Evolutionary conservation across 2,113 vertebrate species (phyloP).

Genomic region (Siphamia tubifer): DNA sequence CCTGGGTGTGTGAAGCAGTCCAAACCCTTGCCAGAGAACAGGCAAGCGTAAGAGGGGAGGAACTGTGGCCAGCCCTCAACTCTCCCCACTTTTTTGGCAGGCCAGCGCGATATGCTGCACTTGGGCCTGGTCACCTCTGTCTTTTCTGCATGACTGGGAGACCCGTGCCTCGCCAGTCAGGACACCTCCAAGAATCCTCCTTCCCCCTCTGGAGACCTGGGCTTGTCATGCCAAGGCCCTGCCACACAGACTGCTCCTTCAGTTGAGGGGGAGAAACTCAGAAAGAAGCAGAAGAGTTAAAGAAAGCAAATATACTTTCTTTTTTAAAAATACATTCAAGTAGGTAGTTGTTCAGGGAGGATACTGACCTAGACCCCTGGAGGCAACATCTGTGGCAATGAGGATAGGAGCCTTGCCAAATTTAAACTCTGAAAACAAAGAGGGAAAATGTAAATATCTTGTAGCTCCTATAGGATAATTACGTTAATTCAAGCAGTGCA

Average conservation of each 20-base stretch:
- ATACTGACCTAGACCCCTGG: slow-evolving; percentile 98
- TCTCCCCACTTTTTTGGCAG: slow-evolving; percentile 87
- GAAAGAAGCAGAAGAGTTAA: slow-evolving; percentile 97
- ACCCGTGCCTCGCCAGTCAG: slow-evolving; percentile 96
- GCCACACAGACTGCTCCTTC: slow-evolving; percentile 99
- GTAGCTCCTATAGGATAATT: fast-evolving
- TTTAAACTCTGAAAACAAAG: slow-evolving; percentile 89
- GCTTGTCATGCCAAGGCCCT: slow-evolving; percentile 99
- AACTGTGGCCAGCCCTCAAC: slow-evolving; percentile 84
- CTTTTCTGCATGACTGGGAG: slow-evolving; percentile 90
- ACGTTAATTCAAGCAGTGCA: fast-evolving
- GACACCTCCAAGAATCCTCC: slow-evolving; percentile 98
- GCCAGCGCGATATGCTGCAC: slow-evolving; percentile 90
- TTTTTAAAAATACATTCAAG: slow-evolving; percentile 75
- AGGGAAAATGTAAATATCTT: neutral
- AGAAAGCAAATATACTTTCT: slow-evolving; percentile 98
- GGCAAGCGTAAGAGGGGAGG: slow-evolving; percentile 73
- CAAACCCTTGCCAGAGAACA: slow-evolving; percentile 87
- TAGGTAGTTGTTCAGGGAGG: slow-evolving; percentile 35
- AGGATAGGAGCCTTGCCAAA: slow-evolving; percentile 98
- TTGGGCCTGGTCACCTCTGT: slow-evolving; percentile 95
- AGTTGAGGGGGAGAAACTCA: slow-evolving; percentile 95
- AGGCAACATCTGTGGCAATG: slow-evolving; percentile 98
- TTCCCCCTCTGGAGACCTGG: slow-evolving; percentile 99
- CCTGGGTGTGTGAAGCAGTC: slow-evolving; percentile 84